Conservation (phyloP, 1,140 invertebrate species). For the Bombus impatiens region DNA sequence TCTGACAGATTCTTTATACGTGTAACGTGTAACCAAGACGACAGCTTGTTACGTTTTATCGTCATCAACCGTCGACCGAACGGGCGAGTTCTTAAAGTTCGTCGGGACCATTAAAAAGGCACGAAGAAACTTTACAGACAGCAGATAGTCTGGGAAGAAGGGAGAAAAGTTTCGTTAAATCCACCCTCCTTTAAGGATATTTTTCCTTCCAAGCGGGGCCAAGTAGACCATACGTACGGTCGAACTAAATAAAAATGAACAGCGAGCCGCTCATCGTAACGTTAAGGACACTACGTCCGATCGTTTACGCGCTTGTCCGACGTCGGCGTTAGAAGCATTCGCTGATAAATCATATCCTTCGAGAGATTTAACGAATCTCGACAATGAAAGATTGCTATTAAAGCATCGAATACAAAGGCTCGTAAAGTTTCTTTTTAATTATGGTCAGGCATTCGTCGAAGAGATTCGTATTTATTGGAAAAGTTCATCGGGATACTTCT, state of each 20-base stretch:
- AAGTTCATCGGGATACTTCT: background rate
- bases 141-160: background rate
- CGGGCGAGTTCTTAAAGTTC: slow-evolving; percentile 4
- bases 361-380: background rate
- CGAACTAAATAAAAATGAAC: background rate
- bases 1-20: background rate
- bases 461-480: background rate
- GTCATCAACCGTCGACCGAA: too few species aligned
- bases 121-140: slow-evolving; percentile 46
- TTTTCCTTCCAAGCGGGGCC: too few species aligned
- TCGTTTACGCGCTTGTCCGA: background rate
- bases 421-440: background rate
- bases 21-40: too few species aligned
- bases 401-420: background rate
- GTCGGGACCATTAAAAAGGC: slow-evolving; percentile 13
- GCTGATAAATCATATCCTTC: background rate
- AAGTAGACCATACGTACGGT: too few species aligned
- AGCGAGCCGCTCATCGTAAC: fast-evolving
- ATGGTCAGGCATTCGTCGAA: background rate
- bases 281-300: background rate
- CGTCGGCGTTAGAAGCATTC: slow-evolving; percentile 22
- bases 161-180: background rate
- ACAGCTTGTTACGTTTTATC: background rate
- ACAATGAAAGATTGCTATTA: background rate
- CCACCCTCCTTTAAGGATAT: background rate